Conservation (phyloP, 2,113 vertebrate genomes). For the Epinephelus moara region DNA sequence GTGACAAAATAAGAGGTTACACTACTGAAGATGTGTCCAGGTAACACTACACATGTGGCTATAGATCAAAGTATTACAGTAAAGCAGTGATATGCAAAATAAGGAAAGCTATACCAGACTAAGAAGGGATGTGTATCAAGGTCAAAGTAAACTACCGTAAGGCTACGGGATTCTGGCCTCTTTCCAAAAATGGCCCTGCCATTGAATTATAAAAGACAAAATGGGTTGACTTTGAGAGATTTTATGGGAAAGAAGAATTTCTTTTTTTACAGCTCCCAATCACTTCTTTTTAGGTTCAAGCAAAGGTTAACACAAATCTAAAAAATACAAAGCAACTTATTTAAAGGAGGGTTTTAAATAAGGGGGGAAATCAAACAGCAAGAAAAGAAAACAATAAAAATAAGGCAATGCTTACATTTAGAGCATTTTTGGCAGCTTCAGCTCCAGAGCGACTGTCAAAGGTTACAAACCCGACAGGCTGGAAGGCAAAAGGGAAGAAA, state of each 20-base stretch:
- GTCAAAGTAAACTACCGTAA: constrained; percentile 86
- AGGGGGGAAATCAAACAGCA: neutral
- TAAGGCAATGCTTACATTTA: constrained; percentile 90
- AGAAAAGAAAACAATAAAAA: constrained; percentile 14
- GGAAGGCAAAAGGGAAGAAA: constrained; percentile 74
- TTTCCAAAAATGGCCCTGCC: constrained; percentile 85
- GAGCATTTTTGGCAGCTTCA: constrained; percentile 96
- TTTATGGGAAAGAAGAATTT: constrained; percentile 22
- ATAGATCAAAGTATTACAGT: constrained; percentile 69
- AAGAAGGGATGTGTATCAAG: constrained; percentile 80
- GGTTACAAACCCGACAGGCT: constrained; percentile 99
- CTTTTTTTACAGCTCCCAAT: constrained; percentile 39
- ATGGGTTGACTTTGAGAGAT: constrained; percentile 71
- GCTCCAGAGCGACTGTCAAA: constrained; percentile 97
- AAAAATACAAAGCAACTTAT: constrained; percentile 21
- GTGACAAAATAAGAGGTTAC: constrained; percentile 79
- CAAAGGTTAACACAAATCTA: constrained; percentile 62
- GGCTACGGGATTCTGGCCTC: constrained; percentile 82
- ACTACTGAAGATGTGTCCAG: constrained; percentile 76
- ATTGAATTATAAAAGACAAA: constrained; percentile 82
- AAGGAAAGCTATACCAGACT: constrained; percentile 78
- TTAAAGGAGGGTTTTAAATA: neutral
- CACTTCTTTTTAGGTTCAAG: constrained; percentile 36
- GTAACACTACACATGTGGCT: constrained; percentile 80
- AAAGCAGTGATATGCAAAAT: constrained; percentile 83